A percentile compares a stretch with the other conserved stretches of the same genome.
phyloP scores from a whole-genome alignment of 2,888 invertebrate genomes.

The Tyria jacobaeae region DNA sequence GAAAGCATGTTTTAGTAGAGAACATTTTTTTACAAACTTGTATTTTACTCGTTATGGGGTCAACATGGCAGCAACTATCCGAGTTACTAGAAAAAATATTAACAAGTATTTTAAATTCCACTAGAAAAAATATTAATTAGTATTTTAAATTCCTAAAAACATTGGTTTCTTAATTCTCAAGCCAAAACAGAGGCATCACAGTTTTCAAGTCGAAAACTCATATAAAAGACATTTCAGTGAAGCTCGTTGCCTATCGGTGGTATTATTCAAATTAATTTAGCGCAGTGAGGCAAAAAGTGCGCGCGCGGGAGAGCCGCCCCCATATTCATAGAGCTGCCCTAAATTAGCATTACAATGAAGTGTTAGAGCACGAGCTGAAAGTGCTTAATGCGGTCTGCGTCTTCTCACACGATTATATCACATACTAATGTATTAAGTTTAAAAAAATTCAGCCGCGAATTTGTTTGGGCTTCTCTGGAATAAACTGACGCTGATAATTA shows the following conservation, averaged over 20 bases:
- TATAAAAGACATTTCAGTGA: constrained; percentile 81
- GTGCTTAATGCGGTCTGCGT: constrained; percentile 79
- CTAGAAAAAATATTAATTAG: background rate
- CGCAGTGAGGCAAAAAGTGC: constrained; percentile 83
- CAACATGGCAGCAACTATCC: too few species aligned
- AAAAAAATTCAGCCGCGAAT: constrained; percentile 74
- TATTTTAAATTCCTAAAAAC: constrained; percentile 70
- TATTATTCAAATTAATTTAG: constrained; percentile 86
- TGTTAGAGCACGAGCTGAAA: constrained; percentile 78
- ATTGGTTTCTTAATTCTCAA: constrained; percentile 67
- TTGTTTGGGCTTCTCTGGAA: constrained; percentile 68
- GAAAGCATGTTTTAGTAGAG: too few species aligned
- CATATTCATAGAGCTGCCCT: constrained; percentile 84
- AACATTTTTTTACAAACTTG: too few species aligned
- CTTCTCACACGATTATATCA: constrained; percentile 79
- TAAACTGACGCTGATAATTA: constrained; percentile 63
- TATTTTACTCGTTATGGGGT: too few species aligned
- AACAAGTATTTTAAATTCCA: background rate
- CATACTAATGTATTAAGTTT: constrained; percentile 80
- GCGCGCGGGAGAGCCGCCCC: constrained; percentile 74
- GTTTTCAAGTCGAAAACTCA: constrained; percentile 78
- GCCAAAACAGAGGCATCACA: constrained; percentile 59
- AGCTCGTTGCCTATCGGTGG: constrained; percentile 80
- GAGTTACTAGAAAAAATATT: too few species aligned
- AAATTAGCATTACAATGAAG: constrained; percentile 86